Conservation (phyloP, 2,888 invertebrate genomes). For the Erebia ligea region DNA sequence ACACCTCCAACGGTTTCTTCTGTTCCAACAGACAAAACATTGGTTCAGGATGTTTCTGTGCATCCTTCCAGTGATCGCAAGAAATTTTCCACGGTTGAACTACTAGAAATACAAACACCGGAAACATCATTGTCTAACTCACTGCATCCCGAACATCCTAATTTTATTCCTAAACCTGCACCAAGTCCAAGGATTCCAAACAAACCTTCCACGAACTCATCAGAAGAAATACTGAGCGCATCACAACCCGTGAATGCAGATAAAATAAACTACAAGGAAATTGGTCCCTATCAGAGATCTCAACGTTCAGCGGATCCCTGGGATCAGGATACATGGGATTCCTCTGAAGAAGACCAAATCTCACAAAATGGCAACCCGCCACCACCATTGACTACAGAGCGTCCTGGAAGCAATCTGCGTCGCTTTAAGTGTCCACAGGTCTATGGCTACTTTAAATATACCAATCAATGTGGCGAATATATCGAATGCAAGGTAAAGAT, state of each 20-base stretch:
- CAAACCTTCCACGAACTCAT: background rate
- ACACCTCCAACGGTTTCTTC: background rate
- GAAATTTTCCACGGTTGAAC: background rate
- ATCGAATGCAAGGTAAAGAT: conserved; percentile 14
- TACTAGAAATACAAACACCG: background rate
- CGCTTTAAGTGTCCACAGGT: background rate
- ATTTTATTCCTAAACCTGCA: background rate
- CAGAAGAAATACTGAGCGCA: background rate
- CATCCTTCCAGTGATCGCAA: background rate
- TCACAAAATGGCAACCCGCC: background rate
- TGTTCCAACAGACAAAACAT: background rate
- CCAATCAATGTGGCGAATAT: conserved; percentile 3
- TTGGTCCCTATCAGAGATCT: conserved; percentile 1
- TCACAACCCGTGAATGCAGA: background rate
- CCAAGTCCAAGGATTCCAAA: background rate
- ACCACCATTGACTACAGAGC: background rate
- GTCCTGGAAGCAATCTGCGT: background rate
- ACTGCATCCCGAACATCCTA: background rate
- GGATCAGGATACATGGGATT: background rate
- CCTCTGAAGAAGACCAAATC: background rate
- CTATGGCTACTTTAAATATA: conserved; percentile 1
- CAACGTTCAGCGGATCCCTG: conserved; percentile 3
- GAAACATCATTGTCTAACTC: background rate
- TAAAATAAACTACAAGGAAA: background rate
- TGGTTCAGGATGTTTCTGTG: background rate